A percentile compares a stretch with the other conserved stretches of the same genome.
Evolutionary conservation across 2,113 vertebrate genomes (phyloP).

Genomic region (Chionomys nivalis): DNA sequence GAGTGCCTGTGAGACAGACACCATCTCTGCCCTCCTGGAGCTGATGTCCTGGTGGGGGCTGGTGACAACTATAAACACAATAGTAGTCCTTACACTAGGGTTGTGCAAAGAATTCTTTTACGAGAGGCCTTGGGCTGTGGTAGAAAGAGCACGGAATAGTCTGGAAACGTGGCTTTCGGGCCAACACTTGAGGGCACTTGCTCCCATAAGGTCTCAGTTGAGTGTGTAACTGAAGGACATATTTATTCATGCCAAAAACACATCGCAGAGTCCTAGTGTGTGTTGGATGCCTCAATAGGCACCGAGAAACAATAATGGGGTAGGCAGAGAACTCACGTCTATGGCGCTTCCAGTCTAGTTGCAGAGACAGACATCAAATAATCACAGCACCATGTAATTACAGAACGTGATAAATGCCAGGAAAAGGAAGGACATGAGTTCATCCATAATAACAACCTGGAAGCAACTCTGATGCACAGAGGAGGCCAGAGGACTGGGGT

Average conservation of each 20-base stretch:
- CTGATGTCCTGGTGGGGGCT: neutral
- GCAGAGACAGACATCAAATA: neutral
- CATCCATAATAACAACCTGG: neutral
- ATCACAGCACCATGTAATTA: neutral
- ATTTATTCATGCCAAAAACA: slow-evolving; percentile 1
- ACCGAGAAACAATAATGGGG: neutral
- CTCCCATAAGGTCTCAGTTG: neutral
- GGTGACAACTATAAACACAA: neutral
- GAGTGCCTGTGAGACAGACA: neutral
- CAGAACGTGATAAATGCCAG: neutral
- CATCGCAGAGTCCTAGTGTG: neutral
- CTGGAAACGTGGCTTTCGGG: neutral
- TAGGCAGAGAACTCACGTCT: neutral
- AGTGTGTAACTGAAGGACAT: neutral
- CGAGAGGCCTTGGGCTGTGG: neutral
- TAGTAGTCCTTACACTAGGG: neutral
- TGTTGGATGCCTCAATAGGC: neutral
- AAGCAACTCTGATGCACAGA: neutral
- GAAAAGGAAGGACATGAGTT: neutral
- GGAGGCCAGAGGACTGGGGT: neutral
- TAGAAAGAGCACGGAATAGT: neutral
- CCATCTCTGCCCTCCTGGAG: neutral
- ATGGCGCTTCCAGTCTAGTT: neutral
- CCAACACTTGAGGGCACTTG: neutral
- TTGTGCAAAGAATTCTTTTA: neutral